Percentiles rank a stretch among this genome's conserved stretches.
phyloP scores from a whole-genome alignment of 1,140 invertebrate genomes.

The Conus betulinus region DNA sequence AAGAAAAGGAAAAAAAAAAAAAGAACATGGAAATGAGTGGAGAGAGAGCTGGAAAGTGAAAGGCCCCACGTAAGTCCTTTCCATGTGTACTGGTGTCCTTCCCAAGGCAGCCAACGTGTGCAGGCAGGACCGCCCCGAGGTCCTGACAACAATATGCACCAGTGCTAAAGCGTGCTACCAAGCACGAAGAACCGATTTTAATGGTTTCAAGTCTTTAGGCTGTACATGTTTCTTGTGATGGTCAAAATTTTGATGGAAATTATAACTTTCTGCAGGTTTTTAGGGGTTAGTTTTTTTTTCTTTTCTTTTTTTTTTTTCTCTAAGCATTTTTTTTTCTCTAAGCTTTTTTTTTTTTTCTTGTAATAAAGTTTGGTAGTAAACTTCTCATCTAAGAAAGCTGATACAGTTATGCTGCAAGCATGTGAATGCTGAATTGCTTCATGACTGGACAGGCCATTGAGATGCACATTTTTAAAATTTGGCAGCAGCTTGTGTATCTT shows the following conservation, averaged over 20 bases:
- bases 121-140: not conserved
- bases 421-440: not conserved
- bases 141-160: not conserved
- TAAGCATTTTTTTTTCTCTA: not conserved
- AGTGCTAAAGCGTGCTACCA: not conserved
- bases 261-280: conserved; percentile 20
- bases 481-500: conserved; percentile 5
- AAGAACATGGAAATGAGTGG: not conserved
- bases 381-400: not conserved
- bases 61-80: conserved; percentile 41
- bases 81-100: conserved; percentile 22
- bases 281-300: not conserved
- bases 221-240: conserved; percentile 9
- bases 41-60: not conserved
- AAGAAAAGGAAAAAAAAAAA: conserved; percentile 1
- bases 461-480: not conserved
- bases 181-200: not conserved
- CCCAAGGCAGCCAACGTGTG: conserved; percentile 31
- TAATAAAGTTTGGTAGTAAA: not conserved
- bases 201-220: conserved; percentile 1
- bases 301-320: not conserved
- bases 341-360: not conserved
- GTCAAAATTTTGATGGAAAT: conserved; percentile 33
- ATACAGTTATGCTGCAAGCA: not conserved
- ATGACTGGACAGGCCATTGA: not conserved